Conservation (phyloP, 2,888 invertebrate species). For the Epinotia brunnichana region DNA sequence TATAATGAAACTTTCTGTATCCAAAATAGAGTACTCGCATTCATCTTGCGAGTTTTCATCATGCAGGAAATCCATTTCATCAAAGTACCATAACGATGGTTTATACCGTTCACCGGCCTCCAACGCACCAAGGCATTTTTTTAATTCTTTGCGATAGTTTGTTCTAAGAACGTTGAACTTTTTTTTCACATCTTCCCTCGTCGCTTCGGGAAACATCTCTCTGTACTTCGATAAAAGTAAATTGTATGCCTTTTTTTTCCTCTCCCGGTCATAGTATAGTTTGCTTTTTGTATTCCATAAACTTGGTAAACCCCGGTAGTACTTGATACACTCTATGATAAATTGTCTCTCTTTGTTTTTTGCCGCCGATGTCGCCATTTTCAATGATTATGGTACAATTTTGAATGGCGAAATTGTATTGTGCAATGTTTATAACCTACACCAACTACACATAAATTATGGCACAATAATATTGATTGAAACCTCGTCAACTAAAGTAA, state of each 20-base stretch:
- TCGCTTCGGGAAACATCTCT: constrained; percentile 21
- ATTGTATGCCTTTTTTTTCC: constrained; percentile 10
- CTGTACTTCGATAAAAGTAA: constrained; percentile 13
- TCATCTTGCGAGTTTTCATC: constrained; percentile 40
- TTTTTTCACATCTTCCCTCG: constrained; percentile 51
- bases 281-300: constrained; percentile 25
- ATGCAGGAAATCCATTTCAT: constrained; percentile 46
- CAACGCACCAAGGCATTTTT: constrained; percentile 47
- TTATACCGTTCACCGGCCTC: constrained; percentile 45
- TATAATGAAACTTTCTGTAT: not conserved
- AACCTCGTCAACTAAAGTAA: not conserved
- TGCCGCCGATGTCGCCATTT: not conserved
- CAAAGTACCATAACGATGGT: constrained; percentile 48
- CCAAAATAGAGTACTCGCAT: constrained; percentile 35
- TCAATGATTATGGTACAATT: not conserved
- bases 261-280: constrained; percentile 16
- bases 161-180: constrained; percentile 51
- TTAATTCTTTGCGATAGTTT: constrained; percentile 50
- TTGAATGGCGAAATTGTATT: not conserved
- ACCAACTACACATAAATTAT: not conserved
- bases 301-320: constrained; percentile 10
- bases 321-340: constrained; percentile 11
- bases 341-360: constrained; percentile 11
- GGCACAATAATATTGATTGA: constrained; percentile 4
- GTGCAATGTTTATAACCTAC: not conserved